phyloP scores from a whole-genome alignment of 2,113 vertebrate species.

The Gavia stellata region DNA sequence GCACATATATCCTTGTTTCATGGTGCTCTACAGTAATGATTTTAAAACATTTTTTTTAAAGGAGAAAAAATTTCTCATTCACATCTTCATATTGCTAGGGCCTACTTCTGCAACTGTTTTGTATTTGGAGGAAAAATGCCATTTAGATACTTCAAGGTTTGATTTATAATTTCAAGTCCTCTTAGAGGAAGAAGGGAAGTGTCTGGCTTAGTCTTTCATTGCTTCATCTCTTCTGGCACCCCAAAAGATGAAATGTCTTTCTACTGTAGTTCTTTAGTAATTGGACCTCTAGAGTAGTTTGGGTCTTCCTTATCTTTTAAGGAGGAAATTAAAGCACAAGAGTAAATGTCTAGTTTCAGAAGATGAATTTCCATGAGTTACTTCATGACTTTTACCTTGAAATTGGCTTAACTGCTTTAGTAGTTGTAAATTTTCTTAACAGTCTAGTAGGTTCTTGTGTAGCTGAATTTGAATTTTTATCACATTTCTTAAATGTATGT shows the following conservation, averaged over 20 bases:
- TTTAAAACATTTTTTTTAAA: neutral
- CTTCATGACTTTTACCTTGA: neutral
- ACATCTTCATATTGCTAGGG: neutral
- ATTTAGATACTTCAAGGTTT: neutral
- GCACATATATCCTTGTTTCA: neutral
- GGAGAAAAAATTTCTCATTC: neutral
- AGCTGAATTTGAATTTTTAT: neutral
- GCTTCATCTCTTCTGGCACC: neutral
- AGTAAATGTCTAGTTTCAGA: neutral
- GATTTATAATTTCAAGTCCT: neutral
- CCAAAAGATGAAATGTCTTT: neutral
- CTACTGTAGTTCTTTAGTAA: neutral
- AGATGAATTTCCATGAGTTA: neutral
- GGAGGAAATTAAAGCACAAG: neutral
- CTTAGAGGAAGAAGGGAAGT: neutral
- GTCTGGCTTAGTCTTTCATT: neutral
- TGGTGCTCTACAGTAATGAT: neutral
- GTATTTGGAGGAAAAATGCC: neutral
- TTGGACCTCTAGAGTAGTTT: neutral
- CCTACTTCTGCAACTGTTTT: neutral
- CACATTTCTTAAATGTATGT: neutral
- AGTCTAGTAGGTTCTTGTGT: neutral
- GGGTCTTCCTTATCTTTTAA: neutral
- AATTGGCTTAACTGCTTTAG: neutral
- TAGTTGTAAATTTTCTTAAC: neutral